Evolutionary conservation across 2,797 vertebrate species (phyloP), one percentile per base, ranked within the genome.

Genomic region (Alectoris magna): DNA sequence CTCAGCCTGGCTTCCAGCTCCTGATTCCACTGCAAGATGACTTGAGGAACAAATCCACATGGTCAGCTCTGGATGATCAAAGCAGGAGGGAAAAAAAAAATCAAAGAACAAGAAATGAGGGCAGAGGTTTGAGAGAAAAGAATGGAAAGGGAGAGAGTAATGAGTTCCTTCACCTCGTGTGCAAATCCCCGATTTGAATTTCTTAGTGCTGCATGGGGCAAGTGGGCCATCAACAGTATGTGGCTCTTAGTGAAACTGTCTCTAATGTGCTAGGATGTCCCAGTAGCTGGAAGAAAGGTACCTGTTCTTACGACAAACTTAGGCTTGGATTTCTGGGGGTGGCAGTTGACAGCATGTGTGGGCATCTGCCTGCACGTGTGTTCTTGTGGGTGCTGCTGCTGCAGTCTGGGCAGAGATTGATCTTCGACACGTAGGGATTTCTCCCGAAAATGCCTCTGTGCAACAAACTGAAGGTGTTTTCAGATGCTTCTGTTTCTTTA

Each of bases 241-340:
- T 86, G 56, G 38, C 70, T 86, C 70, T 72, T 75, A 67, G 48
- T 53, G 38, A 88, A 93, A 88, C 15, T 72, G 22, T 46, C 48
- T 92, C 14, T 83, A 56, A 59, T 60, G 51, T 75, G 58, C 66
- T 90, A 75, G 75, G 38, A 62, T 88, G 59, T 84, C 87, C 96
- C 43, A 86, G 83, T 88, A 83, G 21, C 55, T 59, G 70, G 51
- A 41, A 85, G 31, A 87, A 94, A 71, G 44, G 14, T 93, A 81
- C 49, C 88, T 67, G 24, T 76, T 81, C 67, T 88, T 94, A 93
- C 87, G 88, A 72, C 63, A 90, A 24, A 80, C 94, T 94, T 94
- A 92, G 78, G 74, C 70, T 90, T 56, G 71, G 71, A 14, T 87
- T 83, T 84, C 46, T 63, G 56, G 55, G 55, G 51, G 31, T 11